Evolutionary conservation across 2,113 vertebrate genomes (phyloP).

Genomic region (Pachypanchax playfairii): DNA sequence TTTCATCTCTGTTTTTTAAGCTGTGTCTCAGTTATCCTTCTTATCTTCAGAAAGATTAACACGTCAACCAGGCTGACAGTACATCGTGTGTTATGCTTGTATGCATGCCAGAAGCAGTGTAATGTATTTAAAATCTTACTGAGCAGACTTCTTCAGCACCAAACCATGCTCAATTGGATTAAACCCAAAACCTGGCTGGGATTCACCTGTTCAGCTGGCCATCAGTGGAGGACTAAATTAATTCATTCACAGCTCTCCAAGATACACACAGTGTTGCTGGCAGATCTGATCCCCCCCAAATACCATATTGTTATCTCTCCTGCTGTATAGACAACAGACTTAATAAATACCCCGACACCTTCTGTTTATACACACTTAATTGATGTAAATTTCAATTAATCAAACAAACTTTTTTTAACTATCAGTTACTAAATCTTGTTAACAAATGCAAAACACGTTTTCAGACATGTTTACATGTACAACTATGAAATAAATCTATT

Average conservation of each 20-base stretch:
- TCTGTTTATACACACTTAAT: neutral
- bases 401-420: too few species aligned
- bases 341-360: neutral
- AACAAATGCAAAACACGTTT: neutral
- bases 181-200: slow-evolving; percentile 50
- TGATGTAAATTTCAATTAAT: neutral
- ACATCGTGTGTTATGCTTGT: slow-evolving; percentile 1
- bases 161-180: slow-evolving; percentile 45
- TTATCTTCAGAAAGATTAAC: slow-evolving; percentile 27
- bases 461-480: neutral
- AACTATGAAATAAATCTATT: neutral
- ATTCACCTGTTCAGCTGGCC: slow-evolving; percentile 57
- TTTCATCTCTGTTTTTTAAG: slow-evolving; percentile 20
- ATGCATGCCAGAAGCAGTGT: slow-evolving; percentile 29
- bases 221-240: slow-evolving; percentile 40
- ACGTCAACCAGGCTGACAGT: slow-evolving; percentile 18
- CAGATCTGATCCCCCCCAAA: slow-evolving; percentile 26
- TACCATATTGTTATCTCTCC: slow-evolving; percentile 24
- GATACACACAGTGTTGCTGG: slow-evolving; percentile 42
- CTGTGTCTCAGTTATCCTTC: neutral
- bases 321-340: neutral
- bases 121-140: slow-evolving; percentile 43
- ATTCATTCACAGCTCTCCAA: slow-evolving; percentile 56
- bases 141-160: slow-evolving; percentile 30
- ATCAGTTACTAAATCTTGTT: neutral